A percentile compares a stretch with the other conserved stretches of the same genome.
These are phyloP conservation scores for Nannobrachium achirus DNA, from an alignment of 2,113 vertebrate species.

Conservation along the genomic window DNA sequence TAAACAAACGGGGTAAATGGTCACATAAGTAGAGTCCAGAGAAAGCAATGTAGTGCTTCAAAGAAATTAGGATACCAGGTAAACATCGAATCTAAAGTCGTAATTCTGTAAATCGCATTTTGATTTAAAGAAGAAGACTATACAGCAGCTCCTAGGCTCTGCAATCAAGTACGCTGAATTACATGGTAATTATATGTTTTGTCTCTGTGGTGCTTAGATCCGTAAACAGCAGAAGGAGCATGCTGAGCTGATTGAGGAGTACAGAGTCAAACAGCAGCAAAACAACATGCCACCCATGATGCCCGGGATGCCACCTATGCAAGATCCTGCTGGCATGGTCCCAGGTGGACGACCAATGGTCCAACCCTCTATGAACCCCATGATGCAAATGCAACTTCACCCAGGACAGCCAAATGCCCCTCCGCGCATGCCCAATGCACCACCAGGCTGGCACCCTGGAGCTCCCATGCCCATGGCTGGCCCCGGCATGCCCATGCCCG, in stretches of 20 bases:
- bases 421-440: slow-evolving; percentile 79
- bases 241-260: slow-evolving; percentile 95
- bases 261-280: slow-evolving; percentile 92
- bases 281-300: slow-evolving; percentile 82
- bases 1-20: too few relatives aligned
- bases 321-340: slow-evolving; percentile 76
- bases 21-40: too few relatives aligned
- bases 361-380: slow-evolving; percentile 77
- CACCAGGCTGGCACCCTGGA: slow-evolving; percentile 86
- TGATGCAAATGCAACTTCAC: slow-evolving; percentile 79
- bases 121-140: too few relatives aligned
- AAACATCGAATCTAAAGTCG: too few relatives aligned
- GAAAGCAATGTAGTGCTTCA: too few relatives aligned
- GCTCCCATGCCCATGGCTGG: slow-evolving; percentile 70
- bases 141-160: not conserved
- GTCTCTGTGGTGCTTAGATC: slow-evolving; percentile 77
- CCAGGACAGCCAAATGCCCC: slow-evolving; percentile 80
- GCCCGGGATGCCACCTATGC: slow-evolving; percentile 77
- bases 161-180: not conserved
- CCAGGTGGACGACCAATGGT: slow-evolving; percentile 79
- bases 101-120: too few relatives aligned
- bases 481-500: slow-evolving; percentile 59
- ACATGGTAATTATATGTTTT: not conserved
- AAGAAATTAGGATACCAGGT: too few relatives aligned
- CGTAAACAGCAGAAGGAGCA: slow-evolving; percentile 98